Conservation (phyloP, 2,888 invertebrate genomes). For the Dicyrtomina minuta region DNA sequence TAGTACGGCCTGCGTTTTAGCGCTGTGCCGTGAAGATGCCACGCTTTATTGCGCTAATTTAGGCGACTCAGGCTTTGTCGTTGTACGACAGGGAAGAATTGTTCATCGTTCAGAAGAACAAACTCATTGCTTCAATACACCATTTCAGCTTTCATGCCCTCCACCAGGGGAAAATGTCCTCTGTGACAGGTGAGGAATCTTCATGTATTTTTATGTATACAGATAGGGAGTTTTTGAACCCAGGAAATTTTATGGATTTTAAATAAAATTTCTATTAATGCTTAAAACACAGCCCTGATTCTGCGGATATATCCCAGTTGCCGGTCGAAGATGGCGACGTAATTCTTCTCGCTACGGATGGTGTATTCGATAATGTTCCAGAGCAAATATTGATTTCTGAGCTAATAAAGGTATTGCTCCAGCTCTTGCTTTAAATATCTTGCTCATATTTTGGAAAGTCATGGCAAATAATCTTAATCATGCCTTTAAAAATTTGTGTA, state of each 20-base stretch:
- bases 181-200: conserved; percentile 73
- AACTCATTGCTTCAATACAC: conserved; percentile 98
- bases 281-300: conserved; percentile 74
- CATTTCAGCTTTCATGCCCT: conserved; percentile 92
- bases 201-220: too few relatives aligned
- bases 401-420: conserved; percentile 63
- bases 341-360: conserved; percentile 93
- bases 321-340: conserved; percentile 89
- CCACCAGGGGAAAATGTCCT: conserved; percentile 88
- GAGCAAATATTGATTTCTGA: conserved; percentile 85
- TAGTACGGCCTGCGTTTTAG: conserved; percentile 95
- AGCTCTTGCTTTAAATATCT: not conserved
- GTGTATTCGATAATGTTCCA: conserved; percentile 97
- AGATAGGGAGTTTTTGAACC: not conserved
- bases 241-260: too few relatives aligned
- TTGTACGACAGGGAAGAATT: conserved; percentile 81
- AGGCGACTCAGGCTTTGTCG: conserved; percentile 97
- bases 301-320: conserved; percentile 85
- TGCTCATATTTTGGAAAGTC: conserved; percentile 14
- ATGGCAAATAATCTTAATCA: not conserved
- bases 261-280: conserved; percentile 37
- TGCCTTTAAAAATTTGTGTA: not conserved
- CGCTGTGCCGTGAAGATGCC: conserved; percentile 84
- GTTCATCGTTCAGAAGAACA: conserved; percentile 94
- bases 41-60: conserved; percentile 94